phyloP scores from a whole-genome alignment of 2,888 invertebrate species.

The Thecophora atra region DNA sequence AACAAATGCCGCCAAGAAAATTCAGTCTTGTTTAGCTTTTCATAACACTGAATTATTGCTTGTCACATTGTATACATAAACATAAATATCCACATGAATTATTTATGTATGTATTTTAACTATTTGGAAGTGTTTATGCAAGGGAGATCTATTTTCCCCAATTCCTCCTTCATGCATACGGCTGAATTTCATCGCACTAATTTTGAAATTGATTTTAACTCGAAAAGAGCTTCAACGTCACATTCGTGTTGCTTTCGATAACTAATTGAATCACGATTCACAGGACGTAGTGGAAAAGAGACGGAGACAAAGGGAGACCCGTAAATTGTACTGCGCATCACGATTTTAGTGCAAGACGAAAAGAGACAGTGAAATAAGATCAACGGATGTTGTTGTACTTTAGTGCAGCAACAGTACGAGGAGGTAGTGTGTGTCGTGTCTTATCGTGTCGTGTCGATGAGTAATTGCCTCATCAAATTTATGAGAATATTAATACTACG shows the following conservation, averaged over 20 bases:
- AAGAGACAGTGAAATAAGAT: too few relatives aligned
- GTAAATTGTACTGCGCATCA: too few relatives aligned
- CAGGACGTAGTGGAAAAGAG: not conserved
- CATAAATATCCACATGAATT: too few relatives aligned
- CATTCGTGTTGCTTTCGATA: not conserved
- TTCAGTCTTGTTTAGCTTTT: constrained; percentile 17
- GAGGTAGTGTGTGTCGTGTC: not conserved
- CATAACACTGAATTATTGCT: constrained; percentile 2
- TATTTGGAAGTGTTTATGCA: too few relatives aligned
- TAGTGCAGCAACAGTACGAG: not conserved
- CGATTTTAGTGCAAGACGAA: too few relatives aligned
- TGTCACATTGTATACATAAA: not conserved
- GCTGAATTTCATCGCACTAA: not conserved
- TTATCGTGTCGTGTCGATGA: constrained; percentile 36
- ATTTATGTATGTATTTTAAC: too few relatives aligned
- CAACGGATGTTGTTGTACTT: too few relatives aligned
- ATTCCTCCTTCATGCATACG: constrained; percentile 4
- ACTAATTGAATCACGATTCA: not conserved
- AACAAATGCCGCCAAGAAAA: constrained; percentile 11
- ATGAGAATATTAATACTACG: constrained; percentile 41
- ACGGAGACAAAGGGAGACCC: not conserved
- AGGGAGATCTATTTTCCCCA: not conserved
- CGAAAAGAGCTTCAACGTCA: not conserved
- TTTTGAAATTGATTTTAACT: not conserved
- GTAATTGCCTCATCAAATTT: constrained; percentile 41